Base-by-base conservation (phyloP, 2,797 vertebrate species). In the Argyrosomus regius region DNA sequence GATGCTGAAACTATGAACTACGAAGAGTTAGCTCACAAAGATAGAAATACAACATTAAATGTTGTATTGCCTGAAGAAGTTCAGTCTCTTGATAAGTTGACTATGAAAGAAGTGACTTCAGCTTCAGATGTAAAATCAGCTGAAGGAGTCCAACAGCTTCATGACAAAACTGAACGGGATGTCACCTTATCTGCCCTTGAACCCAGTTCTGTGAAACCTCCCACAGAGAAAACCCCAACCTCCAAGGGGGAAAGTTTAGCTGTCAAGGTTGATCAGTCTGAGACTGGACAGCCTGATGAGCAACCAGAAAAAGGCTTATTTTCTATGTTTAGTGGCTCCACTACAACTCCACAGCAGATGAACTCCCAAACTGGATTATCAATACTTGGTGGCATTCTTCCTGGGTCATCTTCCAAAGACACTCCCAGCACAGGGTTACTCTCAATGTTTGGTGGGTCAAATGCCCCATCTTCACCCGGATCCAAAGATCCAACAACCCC, bases 391-490 rank as follows among this genome's bases (percentile, higher is more conserved):
- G 92, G 91, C 5, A 94, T 95, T 88, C 93, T 96, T 75, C 94
- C 96, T 88, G 90, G 90, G 63, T 86, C 94, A 8, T 85, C 95
- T 72, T 78, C 89, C 53, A 96, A 95, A 61, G 96, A 96, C 66
- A 75, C 81, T 22, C 59, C 94, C 54, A 91, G 92, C 67, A 93
- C 93, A 82, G 96, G 93, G 61, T 82, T 98, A 74, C 97, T 98
- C 71, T 98, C 97, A 72, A 96, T 98, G 88, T 96, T 98, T 89
- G 94, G 93, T 83, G 94, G 90, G 66, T 90, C 95, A 80, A 91
- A 66, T 91, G 28, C 85, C 45, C 82, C 89, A 75, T 77, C 87
- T 72, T 76, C 88, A 83, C 48, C 87, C 61, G 86, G 46, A 79
- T 35, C 80, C 14, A 92, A 90, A 88, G 87, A 84, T 0, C 77